Evolutionary conservation across 2,113 vertebrate species (phyloP), one percentile per base, ranked within the genome.

Genomic region (Ptychochromis oligacanthus): DNA sequence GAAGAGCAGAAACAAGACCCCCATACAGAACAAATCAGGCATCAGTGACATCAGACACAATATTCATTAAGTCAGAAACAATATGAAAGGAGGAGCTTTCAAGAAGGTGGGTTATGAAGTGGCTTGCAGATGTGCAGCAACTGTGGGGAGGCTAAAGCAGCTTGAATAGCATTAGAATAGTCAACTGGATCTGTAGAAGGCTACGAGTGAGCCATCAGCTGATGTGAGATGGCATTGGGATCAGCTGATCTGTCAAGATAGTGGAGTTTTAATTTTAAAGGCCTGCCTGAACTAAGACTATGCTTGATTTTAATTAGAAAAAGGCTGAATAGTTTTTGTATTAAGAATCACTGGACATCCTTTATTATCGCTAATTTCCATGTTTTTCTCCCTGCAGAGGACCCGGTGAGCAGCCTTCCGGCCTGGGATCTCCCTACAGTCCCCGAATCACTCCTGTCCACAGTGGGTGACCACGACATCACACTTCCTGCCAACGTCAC

Each of bases 381-480:
- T 36, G 17, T 72, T 36, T 72, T 36, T 31, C 17, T 26, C 12
- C 52, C 58, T 88, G 49, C 89, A 94, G 95, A 94, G 10, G 93
- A 94, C 22, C 83, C 90, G 0, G 81, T 94, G 65, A 86, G 84
- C 81, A 93, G 87, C 77, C 90, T 90, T 26, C 94, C 93, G 1
- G 94, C 93, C 65, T 95, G 94, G 91, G 94, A 95, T 77, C 93
- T 95, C 18, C 95, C 95, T 54, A 96, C 95, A 1, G 89, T 95
- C 38, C 93, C 94, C 0, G 94, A 93, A 58, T 93, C 94, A 1
- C 92, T 93, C 18, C 81, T 95, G 65, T 91, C 92, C 75, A 94
- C 93, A 1, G 83, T 87, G 80, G 94, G 92, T 6, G 93, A 95
- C 85, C 93, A 91, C 4, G 95, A 96, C 34, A 14, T 92, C 77